Conservation (phyloP, 1,140 invertebrate species). For the Mycetomoellerius zeteki region DNA sequence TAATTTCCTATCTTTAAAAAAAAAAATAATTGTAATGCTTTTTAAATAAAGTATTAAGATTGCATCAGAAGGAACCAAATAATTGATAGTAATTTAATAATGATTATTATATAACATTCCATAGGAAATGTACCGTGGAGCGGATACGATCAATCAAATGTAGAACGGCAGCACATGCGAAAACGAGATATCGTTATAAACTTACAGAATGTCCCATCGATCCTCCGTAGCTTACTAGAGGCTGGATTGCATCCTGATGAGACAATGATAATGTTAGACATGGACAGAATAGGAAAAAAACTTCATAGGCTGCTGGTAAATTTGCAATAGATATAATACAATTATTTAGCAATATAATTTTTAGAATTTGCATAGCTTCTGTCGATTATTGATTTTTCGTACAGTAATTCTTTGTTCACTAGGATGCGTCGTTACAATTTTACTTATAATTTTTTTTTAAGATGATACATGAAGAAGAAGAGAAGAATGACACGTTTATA, state of each 20-base stretch:
- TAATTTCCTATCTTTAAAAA: not conserved
- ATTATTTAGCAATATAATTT: not conserved
- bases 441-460: conserved; percentile 49
- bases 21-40: not conserved
- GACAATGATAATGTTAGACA: conserved; percentile 77
- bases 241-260: conserved; percentile 77
- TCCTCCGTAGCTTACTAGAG: conserved; percentile 78
- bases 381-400: not conserved
- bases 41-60: conserved; percentile 14
- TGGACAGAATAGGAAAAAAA: conserved; percentile 78
- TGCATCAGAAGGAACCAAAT: not conserved
- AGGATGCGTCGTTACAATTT: not conserved
- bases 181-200: conserved; percentile 73
- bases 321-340: not conserved
- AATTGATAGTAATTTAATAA: not conserved
- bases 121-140: conserved; percentile 78
- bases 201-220: conserved; percentile 75
- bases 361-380: conserved; percentile 11
- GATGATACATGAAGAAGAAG: conserved; percentile 77
- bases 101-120: conserved; percentile 16
- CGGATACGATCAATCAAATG: conserved; percentile 71
- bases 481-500: conserved; percentile 67
- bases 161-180: conserved; percentile 73
- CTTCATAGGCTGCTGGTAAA: conserved; percentile 78
- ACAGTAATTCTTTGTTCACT: not conserved